Evolutionary conservation across 2,797 vertebrate species (phyloP), one percentile per base, ranked within the genome.

Genomic region (Lycodopsis pacificus): DNA sequence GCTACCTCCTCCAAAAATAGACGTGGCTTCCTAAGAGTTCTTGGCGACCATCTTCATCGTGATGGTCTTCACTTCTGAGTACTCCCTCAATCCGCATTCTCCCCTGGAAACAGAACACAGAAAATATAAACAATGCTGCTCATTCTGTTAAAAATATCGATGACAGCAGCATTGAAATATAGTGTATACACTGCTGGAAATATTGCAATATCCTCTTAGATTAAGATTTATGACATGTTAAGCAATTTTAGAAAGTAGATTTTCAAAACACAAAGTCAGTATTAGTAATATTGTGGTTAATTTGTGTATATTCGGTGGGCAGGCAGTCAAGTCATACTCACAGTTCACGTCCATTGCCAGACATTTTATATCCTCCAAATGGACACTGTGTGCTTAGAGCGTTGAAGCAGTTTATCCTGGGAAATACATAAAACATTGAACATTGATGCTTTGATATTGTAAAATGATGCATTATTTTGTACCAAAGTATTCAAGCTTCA

Each of bases 281-380:
- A 82, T 84, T 85, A 79, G 79, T 77, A 71, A 83, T 68, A 81
- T 61, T 76, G 77, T 81, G 81, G 70, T 76, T 87, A 62, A 77
- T 76, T 77, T 84, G 79, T 87, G 69, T 84, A 73, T 71, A 82
- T 85, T 79, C 36, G 49, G 71, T 17, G 54, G 82, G 79, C 81
- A 79, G 76, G 73, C 44, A 17, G 71, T 75, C 73, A 87, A 80
- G 79, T 84, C 40, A 84, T 94, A 97, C 98, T 99, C 95, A 99
- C 98, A 99, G 96, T 96, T 99, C 98, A 94, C 98, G 97, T 40
- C 98, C 98, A 32, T 99, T 99, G 93, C 98, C 98, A 91, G 98
- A 99, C 98, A 99, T 99, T 95, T 99, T 99, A 96, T 98, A 99
- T 91, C 98, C 98, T 90, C 98, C 98, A 88, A 99, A 99, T 81